Evolutionary conservation across 2,888 invertebrate genomes (phyloP).

Genomic region (Branchipolynoe longqiensis): DNA sequence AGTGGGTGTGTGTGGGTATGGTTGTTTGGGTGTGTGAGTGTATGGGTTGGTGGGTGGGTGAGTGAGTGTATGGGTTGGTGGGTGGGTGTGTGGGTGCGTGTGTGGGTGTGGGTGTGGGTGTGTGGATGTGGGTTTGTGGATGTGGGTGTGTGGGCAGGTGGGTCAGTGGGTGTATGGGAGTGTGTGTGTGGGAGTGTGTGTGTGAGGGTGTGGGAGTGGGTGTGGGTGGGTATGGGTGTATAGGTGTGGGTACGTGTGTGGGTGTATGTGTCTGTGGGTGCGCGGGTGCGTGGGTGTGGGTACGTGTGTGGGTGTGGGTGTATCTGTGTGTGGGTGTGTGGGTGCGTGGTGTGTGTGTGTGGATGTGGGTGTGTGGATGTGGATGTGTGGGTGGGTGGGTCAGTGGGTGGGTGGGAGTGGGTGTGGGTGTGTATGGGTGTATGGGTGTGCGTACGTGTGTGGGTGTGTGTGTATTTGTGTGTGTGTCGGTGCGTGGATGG

Average conservation of each 20-base stretch:
- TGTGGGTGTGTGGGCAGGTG: not conserved
- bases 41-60: not conserved
- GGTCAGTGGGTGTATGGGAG: not conserved
- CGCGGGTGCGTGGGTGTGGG: not conserved
- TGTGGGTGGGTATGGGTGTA: not conserved
- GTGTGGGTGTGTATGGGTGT: not conserved
- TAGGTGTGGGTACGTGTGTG: not conserved
- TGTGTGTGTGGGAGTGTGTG: not conserved
- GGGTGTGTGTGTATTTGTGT: not conserved
- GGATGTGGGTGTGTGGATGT: not conserved
- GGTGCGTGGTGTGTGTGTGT: not conserved
- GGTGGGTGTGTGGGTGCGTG: not conserved
- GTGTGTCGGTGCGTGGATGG: not conserved
- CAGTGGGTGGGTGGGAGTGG: not conserved
- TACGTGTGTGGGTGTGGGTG: not conserved
- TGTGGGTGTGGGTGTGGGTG: not conserved
- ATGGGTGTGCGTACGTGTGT: not conserved
- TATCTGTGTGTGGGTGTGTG: not conserved
- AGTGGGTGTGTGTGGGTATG: not conserved
- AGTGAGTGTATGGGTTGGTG: not conserved
- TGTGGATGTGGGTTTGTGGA: not conserved
- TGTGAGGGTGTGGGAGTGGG: not conserved
- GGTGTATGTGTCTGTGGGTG: not conserved
- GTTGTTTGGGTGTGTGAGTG: not conserved
- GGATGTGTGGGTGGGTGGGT: not conserved